Evolutionary conservation across 2,888 invertebrate genomes (phyloP).

Genomic region (Drosophila anomelani): DNA sequence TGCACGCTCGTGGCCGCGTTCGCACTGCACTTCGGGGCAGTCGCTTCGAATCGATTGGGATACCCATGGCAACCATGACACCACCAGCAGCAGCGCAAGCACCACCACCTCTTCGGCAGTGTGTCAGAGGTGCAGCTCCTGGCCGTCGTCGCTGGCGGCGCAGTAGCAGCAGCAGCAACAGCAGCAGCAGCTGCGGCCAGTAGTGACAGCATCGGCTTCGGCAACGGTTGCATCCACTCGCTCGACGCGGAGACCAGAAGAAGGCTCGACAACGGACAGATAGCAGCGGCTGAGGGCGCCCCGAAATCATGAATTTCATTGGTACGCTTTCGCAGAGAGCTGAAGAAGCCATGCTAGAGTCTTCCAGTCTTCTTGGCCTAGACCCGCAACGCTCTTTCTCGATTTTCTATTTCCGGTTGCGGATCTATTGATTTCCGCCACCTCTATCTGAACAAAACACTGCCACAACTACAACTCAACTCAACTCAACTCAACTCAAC

Average conservation of each 20-base stretch:
- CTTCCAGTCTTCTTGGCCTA: conserved; percentile 8
- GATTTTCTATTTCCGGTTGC: conserved; percentile 44
- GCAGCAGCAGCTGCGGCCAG: conserved; percentile 35
- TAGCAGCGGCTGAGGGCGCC: conserved; percentile 85
- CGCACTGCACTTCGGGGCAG: conserved; percentile 60
- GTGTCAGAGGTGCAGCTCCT: conserved; percentile 67
- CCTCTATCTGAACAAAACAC: conserved; percentile 38
- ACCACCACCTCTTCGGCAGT: conserved; percentile 27
- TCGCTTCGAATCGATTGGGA: conserved; percentile 58
- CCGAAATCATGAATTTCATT: conserved; percentile 85
- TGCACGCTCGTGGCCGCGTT: conserved; percentile 73
- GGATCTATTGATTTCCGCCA: conserved; percentile 36
- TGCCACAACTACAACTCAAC: conserved; percentile 29
- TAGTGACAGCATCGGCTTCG: conserved; percentile 54
- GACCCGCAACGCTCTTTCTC: conserved; percentile 38
- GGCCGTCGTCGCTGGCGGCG: conserved; percentile 15
- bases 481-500: conserved; percentile 30
- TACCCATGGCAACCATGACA: conserved; percentile 60
- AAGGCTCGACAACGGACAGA: conserved; percentile 81
- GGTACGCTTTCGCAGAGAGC: conserved; percentile 75
- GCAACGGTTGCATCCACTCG: conserved; percentile 56
- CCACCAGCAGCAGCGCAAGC: conserved; percentile 16
- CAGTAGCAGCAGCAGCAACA: conserved; percentile 11
- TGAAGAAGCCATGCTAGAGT: conserved; percentile 10
- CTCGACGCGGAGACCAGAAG: conserved; percentile 32